Evolutionary conservation across 2,888 invertebrate genomes (phyloP).

Genomic region (Eretmocerus hayati): DNA sequence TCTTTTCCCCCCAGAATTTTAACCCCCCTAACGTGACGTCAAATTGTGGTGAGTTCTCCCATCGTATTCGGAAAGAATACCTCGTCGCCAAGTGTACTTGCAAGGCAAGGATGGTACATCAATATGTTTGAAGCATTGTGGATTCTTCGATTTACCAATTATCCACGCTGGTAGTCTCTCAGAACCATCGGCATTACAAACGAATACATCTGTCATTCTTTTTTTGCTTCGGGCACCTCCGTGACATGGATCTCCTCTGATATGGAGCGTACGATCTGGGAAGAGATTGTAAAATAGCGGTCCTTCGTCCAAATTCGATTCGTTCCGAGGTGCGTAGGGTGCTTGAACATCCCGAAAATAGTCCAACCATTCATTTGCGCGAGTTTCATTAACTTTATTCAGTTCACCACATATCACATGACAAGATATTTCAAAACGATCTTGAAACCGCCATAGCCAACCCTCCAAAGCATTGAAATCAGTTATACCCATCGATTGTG

Average conservation of each 20-base stretch:
- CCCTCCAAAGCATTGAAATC: background rate
- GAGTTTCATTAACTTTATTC: too few relatives aligned
- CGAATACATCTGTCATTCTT: background rate
- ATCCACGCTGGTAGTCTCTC: too few relatives aligned
- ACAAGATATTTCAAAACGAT: too few relatives aligned
- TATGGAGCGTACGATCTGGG: background rate
- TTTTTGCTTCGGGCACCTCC: background rate
- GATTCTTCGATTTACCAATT: background rate
- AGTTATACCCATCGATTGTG: too few relatives aligned
- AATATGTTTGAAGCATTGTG: background rate
- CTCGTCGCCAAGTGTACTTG: too few relatives aligned
- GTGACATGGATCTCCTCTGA: slow-evolving; percentile 3
- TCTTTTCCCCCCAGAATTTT: too few relatives aligned
- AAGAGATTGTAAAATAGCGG: background rate
- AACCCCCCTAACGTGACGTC: too few relatives aligned
- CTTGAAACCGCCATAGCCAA: background rate
- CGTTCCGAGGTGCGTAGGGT: background rate
- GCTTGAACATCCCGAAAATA: background rate
- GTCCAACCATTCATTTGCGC: background rate
- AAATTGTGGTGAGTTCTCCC: too few relatives aligned
- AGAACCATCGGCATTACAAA: too few relatives aligned
- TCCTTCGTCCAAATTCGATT: background rate
- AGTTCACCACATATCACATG: too few relatives aligned
- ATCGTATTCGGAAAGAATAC: too few relatives aligned
- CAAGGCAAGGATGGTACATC: background rate